Conservation (phyloP, 53 echinoderm and acorn worm species). For the Paracentrotus lividus region DNA sequence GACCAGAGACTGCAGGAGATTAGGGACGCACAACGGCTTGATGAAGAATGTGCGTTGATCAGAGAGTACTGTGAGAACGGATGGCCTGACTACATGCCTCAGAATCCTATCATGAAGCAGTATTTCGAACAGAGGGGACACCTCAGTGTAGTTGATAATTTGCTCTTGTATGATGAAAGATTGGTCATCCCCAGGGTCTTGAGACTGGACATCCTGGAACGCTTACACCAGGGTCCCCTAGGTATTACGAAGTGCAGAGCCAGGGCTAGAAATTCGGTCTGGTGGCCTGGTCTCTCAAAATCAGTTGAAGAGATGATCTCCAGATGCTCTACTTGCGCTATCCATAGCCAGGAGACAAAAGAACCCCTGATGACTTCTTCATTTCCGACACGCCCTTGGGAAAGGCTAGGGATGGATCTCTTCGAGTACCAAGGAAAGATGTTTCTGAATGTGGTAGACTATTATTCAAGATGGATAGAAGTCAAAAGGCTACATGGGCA, state of each 20-base stretch:
- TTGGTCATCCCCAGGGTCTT: constrained; percentile 60
- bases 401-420: no score
- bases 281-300: constrained; percentile 82
- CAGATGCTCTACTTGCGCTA: no score
- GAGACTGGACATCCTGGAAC: constrained; percentile 45
- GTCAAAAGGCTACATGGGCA: no score
- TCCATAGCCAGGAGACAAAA: constrained; percentile 63
- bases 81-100: constrained; percentile 76
- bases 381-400: no score
- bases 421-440: no score
- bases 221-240: constrained; percentile 60
- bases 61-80: constrained; percentile 69
- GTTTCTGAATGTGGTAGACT: constrained; percentile 70
- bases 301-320: constrained; percentile 55
- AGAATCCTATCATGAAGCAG: constrained; percentile 61
- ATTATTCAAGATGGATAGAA: no score
- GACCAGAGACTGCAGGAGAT: constrained; percentile 69
- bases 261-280: constrained; percentile 68
- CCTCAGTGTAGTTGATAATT: constrained; percentile 60
- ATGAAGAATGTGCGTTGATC: constrained; percentile 71
- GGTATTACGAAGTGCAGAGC: constrained; percentile 81
- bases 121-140: constrained; percentile 73
- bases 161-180: constrained; percentile 68
- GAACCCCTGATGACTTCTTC: constrained; percentile 67
- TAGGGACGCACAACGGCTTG: constrained; percentile 63